phyloP scores from a whole-genome alignment of 64 coral and sea anemone genomes.

The Cladopsammia gracilis region DNA sequence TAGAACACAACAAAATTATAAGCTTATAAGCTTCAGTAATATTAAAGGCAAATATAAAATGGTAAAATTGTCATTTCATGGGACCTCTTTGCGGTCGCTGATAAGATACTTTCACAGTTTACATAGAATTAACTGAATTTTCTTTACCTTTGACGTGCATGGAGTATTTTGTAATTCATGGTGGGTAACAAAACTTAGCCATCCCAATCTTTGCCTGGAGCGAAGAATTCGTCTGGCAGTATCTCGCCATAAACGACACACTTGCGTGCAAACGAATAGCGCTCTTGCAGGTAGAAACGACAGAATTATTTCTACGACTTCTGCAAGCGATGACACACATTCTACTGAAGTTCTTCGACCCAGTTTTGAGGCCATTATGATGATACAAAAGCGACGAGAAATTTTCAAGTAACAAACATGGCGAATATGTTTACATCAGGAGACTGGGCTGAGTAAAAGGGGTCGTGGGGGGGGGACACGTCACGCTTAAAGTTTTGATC shows the following conservation, averaged over 20 bases:
- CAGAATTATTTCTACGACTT: constrained; percentile 66
- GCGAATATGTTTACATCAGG: constrained; percentile 13
- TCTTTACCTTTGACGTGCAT: constrained; percentile 63
- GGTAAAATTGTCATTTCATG: no score
- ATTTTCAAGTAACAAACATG: not conserved
- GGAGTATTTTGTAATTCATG: constrained; percentile 46
- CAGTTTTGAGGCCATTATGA: constrained; percentile 59
- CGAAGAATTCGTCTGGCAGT: constrained; percentile 50
- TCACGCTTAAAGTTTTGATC: not conserved
- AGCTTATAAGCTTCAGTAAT: no score
- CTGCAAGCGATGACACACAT: constrained; percentile 53
- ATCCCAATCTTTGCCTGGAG: constrained; percentile 50
- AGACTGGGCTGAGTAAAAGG: not conserved
- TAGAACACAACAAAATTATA: no score
- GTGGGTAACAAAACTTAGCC: constrained; percentile 60
- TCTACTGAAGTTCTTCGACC: constrained; percentile 10
- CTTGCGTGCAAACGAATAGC: constrained; percentile 28
- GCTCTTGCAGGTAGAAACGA: constrained; percentile 67
- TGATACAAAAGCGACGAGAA: not conserved
- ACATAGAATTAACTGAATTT: not conserved
- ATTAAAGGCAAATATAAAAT: no score
- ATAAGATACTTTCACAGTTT: not conserved
- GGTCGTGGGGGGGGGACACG: not conserved
- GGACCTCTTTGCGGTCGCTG: no score
- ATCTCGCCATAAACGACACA: constrained; percentile 73